phyloP scores from a whole-genome alignment of 2,888 invertebrate genomes.

The Opisthograptis luteolata region DNA sequence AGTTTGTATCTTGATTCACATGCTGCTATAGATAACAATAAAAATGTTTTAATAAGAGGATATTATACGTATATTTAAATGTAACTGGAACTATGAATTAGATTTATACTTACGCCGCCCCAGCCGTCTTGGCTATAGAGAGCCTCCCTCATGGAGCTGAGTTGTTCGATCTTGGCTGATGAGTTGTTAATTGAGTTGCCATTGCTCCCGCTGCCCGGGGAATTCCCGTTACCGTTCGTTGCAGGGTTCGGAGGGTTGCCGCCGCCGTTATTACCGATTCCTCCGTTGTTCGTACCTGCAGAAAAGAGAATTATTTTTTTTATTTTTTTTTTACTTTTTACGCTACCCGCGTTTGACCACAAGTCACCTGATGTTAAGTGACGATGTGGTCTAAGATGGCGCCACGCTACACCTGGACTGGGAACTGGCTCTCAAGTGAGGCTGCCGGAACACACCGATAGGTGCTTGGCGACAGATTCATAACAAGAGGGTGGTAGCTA shows the following conservation, averaged over 20 bases:
- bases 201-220: conserved; percentile 69
- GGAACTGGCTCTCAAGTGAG: no score
- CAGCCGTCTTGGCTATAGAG: conserved; percentile 96
- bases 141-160: conserved; percentile 95
- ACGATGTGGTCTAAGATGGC: no score
- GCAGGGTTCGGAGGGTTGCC: conserved; percentile 74
- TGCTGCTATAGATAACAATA: conserved; percentile 93
- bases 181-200: conserved; percentile 82
- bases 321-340: neutral
- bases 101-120: conserved; percentile 92
- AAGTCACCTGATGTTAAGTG: no score
- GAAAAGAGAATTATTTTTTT: neutral
- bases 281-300: conserved; percentile 70
- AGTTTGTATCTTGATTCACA: conserved; percentile 96
- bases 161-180: conserved; percentile 93
- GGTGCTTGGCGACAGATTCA: no score
- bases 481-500: no score
- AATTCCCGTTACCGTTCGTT: conserved; percentile 67
- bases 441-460: no score
- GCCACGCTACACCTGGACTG: no score
- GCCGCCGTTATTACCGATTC: conserved; percentile 69
- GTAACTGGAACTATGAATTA: neutral
- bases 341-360: no score
- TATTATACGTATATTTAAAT: conserved; percentile 10
- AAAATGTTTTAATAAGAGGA: no score